Conservation (phyloP, 1,140 invertebrate species). For the Cecropterus lyciades region DNA sequence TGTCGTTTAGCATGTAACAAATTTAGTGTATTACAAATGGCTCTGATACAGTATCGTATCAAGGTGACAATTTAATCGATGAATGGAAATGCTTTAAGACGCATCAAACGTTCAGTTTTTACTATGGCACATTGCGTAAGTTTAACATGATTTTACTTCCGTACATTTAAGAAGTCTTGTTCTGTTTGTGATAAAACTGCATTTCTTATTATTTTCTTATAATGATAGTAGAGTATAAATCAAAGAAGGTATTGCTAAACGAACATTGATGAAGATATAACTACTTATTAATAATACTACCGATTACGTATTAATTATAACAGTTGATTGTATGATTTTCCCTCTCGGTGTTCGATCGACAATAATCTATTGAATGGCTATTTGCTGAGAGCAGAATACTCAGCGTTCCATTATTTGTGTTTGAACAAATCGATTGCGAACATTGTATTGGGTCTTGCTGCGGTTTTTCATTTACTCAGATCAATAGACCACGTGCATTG, state of each 20-base stretch:
- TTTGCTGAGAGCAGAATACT: slow-evolving; percentile 12
- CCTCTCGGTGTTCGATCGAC: slow-evolving; percentile 13
- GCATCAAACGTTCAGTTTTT: no score
- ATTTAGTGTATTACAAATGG: no score
- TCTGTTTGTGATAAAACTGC: no score
- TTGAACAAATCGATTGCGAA: slow-evolving; percentile 18
- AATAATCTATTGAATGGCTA: slow-evolving; percentile 20
- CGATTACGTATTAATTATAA: neutral
- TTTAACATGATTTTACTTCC: no score
- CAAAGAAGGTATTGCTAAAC: slow-evolving; percentile 19
- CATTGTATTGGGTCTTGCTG: slow-evolving; percentile 18
- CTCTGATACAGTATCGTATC: no score
- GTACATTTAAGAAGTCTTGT: no score
- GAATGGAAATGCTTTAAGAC: neutral
- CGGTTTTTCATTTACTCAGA: slow-evolving; percentile 2
- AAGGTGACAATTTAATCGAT: neutral
- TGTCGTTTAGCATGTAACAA: no score
- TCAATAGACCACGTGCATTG: neutral
- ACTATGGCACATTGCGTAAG: no score
- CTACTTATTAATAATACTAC: neutral
- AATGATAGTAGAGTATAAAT: neutral
- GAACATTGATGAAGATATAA: slow-evolving; percentile 2
- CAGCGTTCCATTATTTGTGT: slow-evolving; percentile 20
- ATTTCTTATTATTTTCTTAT: no score
- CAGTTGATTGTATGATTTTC: neutral